Evolutionary conservation across 1,140 invertebrate genomes (phyloP).

Genomic region (Apis cerana): DNA sequence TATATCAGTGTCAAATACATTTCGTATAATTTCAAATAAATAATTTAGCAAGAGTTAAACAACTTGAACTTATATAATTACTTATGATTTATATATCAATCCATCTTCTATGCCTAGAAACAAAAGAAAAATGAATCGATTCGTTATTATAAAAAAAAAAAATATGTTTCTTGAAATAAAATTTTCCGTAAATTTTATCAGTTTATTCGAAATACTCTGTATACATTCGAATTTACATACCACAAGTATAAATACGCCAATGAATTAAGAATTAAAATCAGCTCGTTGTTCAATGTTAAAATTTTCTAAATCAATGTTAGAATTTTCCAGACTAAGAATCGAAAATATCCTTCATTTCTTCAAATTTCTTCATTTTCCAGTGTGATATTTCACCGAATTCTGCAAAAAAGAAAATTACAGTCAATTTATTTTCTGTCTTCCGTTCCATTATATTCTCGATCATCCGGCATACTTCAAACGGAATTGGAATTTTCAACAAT

Average conservation of each 20-base stretch:
- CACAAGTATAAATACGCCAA: not conserved
- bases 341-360: no score
- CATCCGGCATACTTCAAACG: not conserved
- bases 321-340: not conserved
- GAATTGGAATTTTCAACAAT: conserved; percentile 15
- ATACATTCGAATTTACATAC: not conserved
- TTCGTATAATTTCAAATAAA: no score
- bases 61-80: no score
- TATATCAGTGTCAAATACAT: no score
- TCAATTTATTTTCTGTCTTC: not conserved
- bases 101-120: no score
- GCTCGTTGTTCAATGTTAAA: not conserved
- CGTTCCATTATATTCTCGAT: not conserved
- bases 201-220: no score
- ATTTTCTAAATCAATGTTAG: not conserved
- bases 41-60: no score
- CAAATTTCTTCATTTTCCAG: not conserved
- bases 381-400: not conserved
- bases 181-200: no score
- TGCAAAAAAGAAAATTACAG: not conserved
- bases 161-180: no score
- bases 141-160: no score
- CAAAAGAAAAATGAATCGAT: no score
- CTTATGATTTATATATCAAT: no score
- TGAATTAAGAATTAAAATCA: conserved; percentile 20